Evolutionary conservation across 1,140 invertebrate species (phyloP), one percentile per base, ranked within the genome.

Genomic region (Battus philenor): DNA sequence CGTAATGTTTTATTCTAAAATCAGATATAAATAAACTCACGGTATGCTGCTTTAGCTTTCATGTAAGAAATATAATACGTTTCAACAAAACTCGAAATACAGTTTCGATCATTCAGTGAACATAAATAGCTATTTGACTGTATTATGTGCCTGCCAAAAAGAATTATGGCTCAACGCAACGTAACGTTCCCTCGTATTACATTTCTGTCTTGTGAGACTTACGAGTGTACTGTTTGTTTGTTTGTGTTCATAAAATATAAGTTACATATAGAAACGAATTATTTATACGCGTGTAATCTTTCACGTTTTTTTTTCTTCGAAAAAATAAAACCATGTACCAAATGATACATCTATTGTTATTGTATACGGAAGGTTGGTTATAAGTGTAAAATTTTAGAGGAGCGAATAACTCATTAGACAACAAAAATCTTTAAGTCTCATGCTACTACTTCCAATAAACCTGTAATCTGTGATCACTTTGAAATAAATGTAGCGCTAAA

Each of bases 91-190:
- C 11, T 17, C 16, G 32, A 34, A 34, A 39, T 39, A 39, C 34
- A 39, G 13, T 39, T 39, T 20, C 12, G 18, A 39, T 26, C 22
- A 20, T 39, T 26, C 34, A 22, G 18, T 7, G 34, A 26, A 39
- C 34, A 22, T 39, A 39, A 39, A 39, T 26, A 39, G 34, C 34
- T 39, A 39, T 39, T 39, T 39, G 36, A 39, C 36, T 39, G 36
- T 20, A 39, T 39, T 39, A 39, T 39, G 20, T 39, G 11, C 10
- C 36, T 39, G 36, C 36, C 36, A 26, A 12, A 12, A 39, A 39
- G 36, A 39, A n/a, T 39, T 39, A 39, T 39, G 22, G 15, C 36
- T 32, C 13, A 26, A 39, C 20, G n/a, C 36, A 7, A 18, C 11
- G 33, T 24, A 26, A 11, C 26, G 26, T 9, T 20, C 33, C 15